Evolutionary conservation across 92 coral and sea anemone species (phyloP).

Genomic region (Pocillopora meandrina): DNA sequence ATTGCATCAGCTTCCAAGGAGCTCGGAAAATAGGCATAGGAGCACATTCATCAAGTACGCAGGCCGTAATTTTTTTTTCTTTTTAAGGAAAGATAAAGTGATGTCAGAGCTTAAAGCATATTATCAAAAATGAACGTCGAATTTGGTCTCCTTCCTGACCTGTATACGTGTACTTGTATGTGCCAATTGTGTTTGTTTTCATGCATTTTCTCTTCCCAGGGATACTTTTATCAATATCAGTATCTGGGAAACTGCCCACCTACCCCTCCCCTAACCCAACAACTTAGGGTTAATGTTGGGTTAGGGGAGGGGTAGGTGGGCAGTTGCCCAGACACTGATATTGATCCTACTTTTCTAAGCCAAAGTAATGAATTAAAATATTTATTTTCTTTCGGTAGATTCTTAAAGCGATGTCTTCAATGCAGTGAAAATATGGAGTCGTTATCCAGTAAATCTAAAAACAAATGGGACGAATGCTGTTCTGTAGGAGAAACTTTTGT

Average conservation of each 20-base stretch:
- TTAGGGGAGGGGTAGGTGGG: too few species aligned
- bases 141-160: too few species aligned
- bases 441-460: constrained; percentile 66
- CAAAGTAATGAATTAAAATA: background rate
- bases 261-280: too few species aligned
- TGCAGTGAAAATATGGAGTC: constrained; percentile 83
- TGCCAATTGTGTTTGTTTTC: too few species aligned
- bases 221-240: too few species aligned
- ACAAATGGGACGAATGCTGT: constrained; percentile 92
- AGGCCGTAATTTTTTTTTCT: background rate
- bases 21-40: background rate
- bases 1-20: constrained; percentile 30
- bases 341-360: too few species aligned
- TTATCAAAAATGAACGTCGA: too few species aligned
- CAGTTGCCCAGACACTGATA: too few species aligned
- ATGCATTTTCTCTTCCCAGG: too few species aligned
- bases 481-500: constrained; percentile 45
- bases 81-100: background rate
- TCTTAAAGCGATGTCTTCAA: constrained; percentile 85
- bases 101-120: background rate
- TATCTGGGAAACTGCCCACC: too few species aligned
- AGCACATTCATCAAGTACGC: constrained; percentile 32
- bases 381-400: constrained; percentile 40
- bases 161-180: too few species aligned
- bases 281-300: too few species aligned